Base-by-base conservation (phyloP, 2,888 invertebrate genomes). In the Melitaea athalia region DNA sequence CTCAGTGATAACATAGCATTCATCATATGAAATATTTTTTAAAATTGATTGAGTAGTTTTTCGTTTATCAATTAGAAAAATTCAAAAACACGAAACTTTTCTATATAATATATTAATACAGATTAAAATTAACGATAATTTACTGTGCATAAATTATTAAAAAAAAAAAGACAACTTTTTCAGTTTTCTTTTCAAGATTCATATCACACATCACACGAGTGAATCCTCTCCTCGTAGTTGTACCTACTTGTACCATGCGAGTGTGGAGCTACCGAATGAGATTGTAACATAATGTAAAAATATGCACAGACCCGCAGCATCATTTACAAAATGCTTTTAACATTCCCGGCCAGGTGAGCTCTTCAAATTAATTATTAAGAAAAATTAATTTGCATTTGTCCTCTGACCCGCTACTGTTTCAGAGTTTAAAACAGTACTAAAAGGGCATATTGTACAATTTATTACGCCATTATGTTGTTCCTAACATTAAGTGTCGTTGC, bases 211-310 rank as follows among this genome's bases (percentile, higher is more conserved):
- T 68, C 61, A 65, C 64, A 67, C 61, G 70, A 67, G 67, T 64
- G 63, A 62, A 68, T 72, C 69, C 68, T 73, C 70, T 65, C 50
- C 31, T 61, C 55, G 67, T 73, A 71, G 73, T 74, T 71, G 70
- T 73, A 70, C 69, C 63, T 73, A 71, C 73, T 74, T 71, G 70
- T 73, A 70, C 69, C 63, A 62, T 64, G 74, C 69, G 60, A 72
- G 71, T 63, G 63, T 63, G 63, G 65, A 64, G 61, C 63, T 67
- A 64, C 62, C 71, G 59, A 68, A 71, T 71, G 60, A 72, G 60
- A 67, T 66, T 68, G 67, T 70, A 71, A 68, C 64, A 65, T 66
- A 65, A 68, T 72, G 57, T 67, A 31, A 64, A 68, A 64, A 60
- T 64, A 64, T 68, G 38, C 24, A 64, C 47, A 38, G 65, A 38